Percentiles rank a stretch among this genome's conserved stretches.
phyloP scores from a whole-genome alignment of 1,140 invertebrate species.

The Pantala flavescens region DNA sequence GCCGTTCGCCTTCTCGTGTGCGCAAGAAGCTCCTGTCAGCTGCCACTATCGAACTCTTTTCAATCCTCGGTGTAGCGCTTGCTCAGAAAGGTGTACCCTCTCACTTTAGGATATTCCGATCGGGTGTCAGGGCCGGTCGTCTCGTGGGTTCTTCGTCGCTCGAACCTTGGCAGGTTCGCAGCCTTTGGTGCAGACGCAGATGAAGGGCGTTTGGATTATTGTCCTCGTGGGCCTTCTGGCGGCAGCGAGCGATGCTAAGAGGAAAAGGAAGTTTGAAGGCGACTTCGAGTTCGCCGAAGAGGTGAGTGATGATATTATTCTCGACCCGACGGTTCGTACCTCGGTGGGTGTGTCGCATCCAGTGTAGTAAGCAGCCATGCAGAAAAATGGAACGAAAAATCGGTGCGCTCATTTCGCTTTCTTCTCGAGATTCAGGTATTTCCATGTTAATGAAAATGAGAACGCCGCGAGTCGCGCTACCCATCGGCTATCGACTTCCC shows the following conservation, averaged over 20 bases:
- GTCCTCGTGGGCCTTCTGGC: slow-evolving; percentile 33
- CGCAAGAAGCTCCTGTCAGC: background rate
- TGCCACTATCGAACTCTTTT: slow-evolving; percentile 4
- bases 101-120: background rate
- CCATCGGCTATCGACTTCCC: too few species aligned
- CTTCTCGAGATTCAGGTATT: too few species aligned
- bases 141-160: too few species aligned
- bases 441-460: too few species aligned
- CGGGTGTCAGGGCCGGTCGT: too few species aligned
- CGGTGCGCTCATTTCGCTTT: too few species aligned
- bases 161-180: too few species aligned
- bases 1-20: background rate
- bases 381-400: too few species aligned
- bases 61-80: background rate
- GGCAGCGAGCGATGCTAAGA: slow-evolving; percentile 37
- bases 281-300: slow-evolving; percentile 60
- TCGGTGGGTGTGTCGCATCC: too few species aligned
- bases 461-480: too few species aligned
- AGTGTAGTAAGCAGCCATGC: too few species aligned
- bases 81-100: background rate
- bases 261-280: slow-evolving; percentile 52
- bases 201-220: slow-evolving; percentile 30
- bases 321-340: background rate
- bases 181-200: background rate
- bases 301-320: slow-evolving; percentile 34